Base-by-base conservation (phyloP, 2,797 vertebrate species). In the Artibeus jamaicensis region DNA sequence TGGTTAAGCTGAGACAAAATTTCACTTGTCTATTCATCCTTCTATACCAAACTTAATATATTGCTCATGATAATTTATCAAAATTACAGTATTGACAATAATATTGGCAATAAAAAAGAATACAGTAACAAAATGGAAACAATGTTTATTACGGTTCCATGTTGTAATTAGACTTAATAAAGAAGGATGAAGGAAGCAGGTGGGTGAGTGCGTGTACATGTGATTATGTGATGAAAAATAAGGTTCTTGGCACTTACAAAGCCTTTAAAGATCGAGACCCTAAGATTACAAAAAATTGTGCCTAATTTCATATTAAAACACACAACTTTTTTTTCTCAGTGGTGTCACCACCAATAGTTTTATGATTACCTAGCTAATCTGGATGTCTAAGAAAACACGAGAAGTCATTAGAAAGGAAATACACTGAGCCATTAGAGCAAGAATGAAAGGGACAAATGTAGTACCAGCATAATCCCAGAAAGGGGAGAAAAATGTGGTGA, bases 341-440 rank as follows among this genome's bases (percentile, higher is more conserved):
- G 5, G 32, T 67, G n/a, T 3, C 12, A 67, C 19, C n/a, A 82
- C 10, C 29, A 50, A 57, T 3, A 86, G 12, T 9, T 89, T 87
- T 86, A 39, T 42, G 19, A 84, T 85, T 91, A 67, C 71, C 16
- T 86, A 71, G 16, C 9, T 82, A 9, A 78, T 42, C 9, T 88
- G 29, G 67, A 57, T 1, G 11, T 76, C 32, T 76, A 34, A 81
- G 24, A 88, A 16, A 91, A 74, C 91, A 95, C 46, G 16, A 68
- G 19, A 92, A 84, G 22, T 90, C 74, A 48, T 74, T 73, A 44
- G 26, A 95, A 92, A 86, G 59, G 53, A 77, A 89, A 77, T n/a
- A 48, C n/a, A 71, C 9, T 48, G 34, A 85, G 2, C 2, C 86
- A 44, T 5, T 24, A 87, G 48, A 68, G 2, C 3, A 82, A 48